phyloP scores from a whole-genome alignment of 2,113 vertebrate genomes.

The Chaetodon trifascialis region DNA sequence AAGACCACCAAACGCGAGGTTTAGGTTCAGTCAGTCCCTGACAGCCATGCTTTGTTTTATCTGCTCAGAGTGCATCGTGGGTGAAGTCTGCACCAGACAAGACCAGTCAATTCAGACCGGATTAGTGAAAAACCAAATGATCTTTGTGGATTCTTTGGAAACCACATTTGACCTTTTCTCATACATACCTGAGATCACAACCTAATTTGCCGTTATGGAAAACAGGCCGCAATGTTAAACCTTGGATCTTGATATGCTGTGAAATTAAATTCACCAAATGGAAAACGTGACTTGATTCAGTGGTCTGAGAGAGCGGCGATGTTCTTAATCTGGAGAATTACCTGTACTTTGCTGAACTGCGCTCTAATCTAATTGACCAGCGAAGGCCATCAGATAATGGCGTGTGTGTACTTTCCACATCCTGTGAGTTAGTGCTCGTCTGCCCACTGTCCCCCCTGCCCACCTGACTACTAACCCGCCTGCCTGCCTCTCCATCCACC shows the following conservation, averaged over 20 bases:
- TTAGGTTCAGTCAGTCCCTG: too few relatives aligned
- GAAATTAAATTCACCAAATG: constrained; percentile 53
- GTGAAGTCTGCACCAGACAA: not conserved
- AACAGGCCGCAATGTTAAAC: not conserved
- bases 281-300: constrained; percentile 55
- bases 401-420: constrained; percentile 15
- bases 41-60: constrained; percentile 19
- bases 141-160: not conserved
- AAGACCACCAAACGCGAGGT: not conserved
- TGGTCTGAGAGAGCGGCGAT: constrained; percentile 46
- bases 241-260: constrained; percentile 9
- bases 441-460: not conserved
- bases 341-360: constrained; percentile 45
- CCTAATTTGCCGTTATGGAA: constrained; percentile 23
- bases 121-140: not conserved
- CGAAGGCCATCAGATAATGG: constrained; percentile 56
- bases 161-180: not conserved
- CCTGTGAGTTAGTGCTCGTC: not conserved
- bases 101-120: not conserved
- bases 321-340: constrained; percentile 58
- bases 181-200: not conserved
- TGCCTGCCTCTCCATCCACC: not conserved
- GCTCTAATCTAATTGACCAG: constrained; percentile 56
- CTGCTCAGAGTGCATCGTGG: constrained; percentile 10
- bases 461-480: not conserved